Conservation (phyloP, 2,888 invertebrate genomes). For the Lasioglossum calceatum region DNA sequence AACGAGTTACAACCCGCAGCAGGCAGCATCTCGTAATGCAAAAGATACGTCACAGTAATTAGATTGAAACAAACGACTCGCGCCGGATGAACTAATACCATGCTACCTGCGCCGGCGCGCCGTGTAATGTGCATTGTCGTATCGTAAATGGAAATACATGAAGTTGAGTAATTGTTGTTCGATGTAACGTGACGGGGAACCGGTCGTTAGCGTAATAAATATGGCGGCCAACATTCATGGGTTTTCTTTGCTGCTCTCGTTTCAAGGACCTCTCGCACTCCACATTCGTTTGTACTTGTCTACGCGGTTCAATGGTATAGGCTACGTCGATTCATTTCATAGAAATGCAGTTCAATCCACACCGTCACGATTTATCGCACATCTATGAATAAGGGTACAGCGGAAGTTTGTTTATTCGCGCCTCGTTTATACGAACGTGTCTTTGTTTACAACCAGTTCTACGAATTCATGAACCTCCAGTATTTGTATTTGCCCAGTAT, state of each 20-base stretch:
- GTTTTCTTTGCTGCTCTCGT: constrained; percentile 10
- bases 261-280: background rate
- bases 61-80: constrained; percentile 6
- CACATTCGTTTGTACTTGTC: constrained; percentile 3
- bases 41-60: constrained; percentile 3
- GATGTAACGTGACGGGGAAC: background rate
- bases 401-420: background rate
- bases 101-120: background rate
- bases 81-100: background rate
- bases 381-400: background rate
- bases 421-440: background rate
- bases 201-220: constrained; percentile 25
- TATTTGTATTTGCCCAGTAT: too few species aligned
- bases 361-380: background rate
- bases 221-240: background rate
- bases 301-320: background rate
- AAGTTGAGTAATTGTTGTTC: constrained; percentile 21
- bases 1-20: constrained; percentile 3
- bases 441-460: background rate
- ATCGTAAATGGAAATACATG: background rate
- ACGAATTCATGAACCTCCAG: background rate
- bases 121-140: background rate
- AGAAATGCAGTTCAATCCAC: background rate
- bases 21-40: background rate
- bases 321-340: background rate